Evolutionary conservation across 2,113 vertebrate species (phyloP), one percentile per base, ranked within the genome.

Genomic region (Erythrocebus patas): DNA sequence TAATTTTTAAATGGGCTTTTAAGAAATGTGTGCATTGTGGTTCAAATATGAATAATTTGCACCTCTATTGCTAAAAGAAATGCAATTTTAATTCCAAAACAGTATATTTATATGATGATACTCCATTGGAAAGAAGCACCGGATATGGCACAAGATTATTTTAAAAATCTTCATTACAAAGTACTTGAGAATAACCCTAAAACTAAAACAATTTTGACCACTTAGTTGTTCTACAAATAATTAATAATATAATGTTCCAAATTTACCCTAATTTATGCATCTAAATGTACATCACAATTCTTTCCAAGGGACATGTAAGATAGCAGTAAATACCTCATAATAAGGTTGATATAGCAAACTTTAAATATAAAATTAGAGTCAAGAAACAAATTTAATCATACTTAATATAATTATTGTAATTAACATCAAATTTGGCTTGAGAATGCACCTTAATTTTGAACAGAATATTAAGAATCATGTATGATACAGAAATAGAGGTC

Each of bases 31-130:
- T 85, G 10, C 11, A 38, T 81, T 78, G 55, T 96, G 70, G 83
- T 88, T 97, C 57, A 90, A 66, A 83, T 91, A 97, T 50, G 55
- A 92, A 76, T 93, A 50, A 72, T 93, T 95, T 93, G 70, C 57
- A 92, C 40, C 59, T 87, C 70, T 89, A 82, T 84, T 90, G 23
- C 38, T 82, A 70, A 96, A 80, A 91, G 23, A 84, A 92, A 90
- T 61, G 16, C 7, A 93, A 82, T 83, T 87, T 89, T 82, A 75
- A 64, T 93, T 73, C 76, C 43, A 64, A 87, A 81, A 57, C 30
- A 43, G 6, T 55, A 13, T 50, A 12, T 57, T 80, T 97, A 11
- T 78, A 81, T 13, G 83, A 27, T 50, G 52, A 32, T 10, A 88
- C 38, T 91, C 78, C 38, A 66, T 4, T 50, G 18, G 27, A 87